Evolutionary conservation across 2,113 vertebrate species (phyloP).

Genomic region (Pardalotus punctatus): DNA sequence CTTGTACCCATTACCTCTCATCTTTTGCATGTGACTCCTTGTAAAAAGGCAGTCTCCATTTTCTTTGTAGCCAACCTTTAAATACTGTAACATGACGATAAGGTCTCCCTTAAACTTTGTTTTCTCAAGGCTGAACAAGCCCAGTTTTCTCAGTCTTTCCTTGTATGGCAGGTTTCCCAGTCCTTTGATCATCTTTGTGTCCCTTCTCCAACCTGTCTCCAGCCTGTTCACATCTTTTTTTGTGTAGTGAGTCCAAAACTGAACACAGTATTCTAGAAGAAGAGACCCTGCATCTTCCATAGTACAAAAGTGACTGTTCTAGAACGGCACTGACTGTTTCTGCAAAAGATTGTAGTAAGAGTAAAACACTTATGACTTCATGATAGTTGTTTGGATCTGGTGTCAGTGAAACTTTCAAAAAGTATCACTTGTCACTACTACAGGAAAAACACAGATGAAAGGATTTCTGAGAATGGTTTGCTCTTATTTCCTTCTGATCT

Average conservation of each 20-base stretch:
- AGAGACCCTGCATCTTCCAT: neutral
- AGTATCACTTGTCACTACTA: neutral
- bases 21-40: neutral
- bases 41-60: neutral
- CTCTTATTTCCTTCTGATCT: neutral
- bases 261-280: neutral
- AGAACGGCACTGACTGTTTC: neutral
- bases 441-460: neutral
- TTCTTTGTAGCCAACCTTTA: neutral
- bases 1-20: neutral
- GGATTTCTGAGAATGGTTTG: neutral
- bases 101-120: neutral
- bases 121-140: neutral
- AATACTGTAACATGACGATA: neutral
- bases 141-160: neutral
- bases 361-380: neutral
- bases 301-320: neutral
- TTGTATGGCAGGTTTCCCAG: neutral
- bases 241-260: neutral
- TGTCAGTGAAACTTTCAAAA: neutral
- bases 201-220: neutral
- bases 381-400: neutral
- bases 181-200: neutral
- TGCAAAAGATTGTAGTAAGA: neutral
- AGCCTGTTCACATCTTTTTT: neutral